Conservation (phyloP, 2,888 invertebrate species). For the Bruchidius siliquastri region DNA sequence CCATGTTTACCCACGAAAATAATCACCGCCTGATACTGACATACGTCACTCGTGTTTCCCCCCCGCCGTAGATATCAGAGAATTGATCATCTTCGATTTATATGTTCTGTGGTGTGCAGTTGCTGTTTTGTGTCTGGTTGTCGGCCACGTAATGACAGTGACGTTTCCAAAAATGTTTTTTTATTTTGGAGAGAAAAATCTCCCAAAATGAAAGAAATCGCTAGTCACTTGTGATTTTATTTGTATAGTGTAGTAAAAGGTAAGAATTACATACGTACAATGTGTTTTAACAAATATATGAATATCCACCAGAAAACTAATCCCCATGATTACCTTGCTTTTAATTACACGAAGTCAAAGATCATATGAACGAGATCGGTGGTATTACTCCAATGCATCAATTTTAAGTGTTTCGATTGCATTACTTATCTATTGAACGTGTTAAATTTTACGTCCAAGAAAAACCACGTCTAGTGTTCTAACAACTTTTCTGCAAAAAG, state of each 20-base stretch:
- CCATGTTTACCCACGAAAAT: too few relatives aligned
- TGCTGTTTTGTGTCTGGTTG: constrained; percentile 3
- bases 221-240: constrained; percentile 8
- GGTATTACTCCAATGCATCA: not conserved
- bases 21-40: too few relatives aligned
- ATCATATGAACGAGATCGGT: not conserved
- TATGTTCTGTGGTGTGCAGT: constrained; percentile 1
- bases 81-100: too few relatives aligned
- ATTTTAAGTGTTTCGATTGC: not conserved
- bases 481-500: not conserved
- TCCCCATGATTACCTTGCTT: not conserved
- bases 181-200: constrained; percentile 15
- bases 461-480: not conserved
- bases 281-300: not conserved
- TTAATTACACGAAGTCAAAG: not conserved
- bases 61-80: too few relatives aligned
- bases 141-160: constrained; percentile 45
- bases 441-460: not conserved
- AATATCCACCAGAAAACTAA: not conserved
- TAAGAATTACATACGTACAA: not conserved
- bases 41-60: too few relatives aligned
- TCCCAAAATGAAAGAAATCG: constrained; percentile 12
- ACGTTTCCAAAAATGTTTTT: constrained; percentile 35
- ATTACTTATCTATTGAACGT: not conserved
- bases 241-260: constrained; percentile 2